Evolutionary conservation across 1,140 invertebrate genomes (phyloP).

Genomic region (Conus betulinus): DNA sequence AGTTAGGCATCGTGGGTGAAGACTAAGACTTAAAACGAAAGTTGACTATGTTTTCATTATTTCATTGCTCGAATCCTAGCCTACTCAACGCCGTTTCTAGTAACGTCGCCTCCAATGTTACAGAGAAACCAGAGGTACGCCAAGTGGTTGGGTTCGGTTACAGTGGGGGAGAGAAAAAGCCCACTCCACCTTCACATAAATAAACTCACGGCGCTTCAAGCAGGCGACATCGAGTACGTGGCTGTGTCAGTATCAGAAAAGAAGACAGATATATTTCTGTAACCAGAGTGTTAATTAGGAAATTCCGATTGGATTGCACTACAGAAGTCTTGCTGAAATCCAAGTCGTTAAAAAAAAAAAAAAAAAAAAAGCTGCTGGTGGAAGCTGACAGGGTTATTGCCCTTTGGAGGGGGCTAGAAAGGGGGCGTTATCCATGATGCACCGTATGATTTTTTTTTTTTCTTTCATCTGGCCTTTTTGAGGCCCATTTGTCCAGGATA

Average conservation of each 20-base stretch:
- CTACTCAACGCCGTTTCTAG: too few relatives aligned
- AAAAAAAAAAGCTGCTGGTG: background rate
- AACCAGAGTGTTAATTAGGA: slow-evolving; percentile 21
- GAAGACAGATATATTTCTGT: slow-evolving; percentile 20
- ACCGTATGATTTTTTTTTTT: too few relatives aligned
- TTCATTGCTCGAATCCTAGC: too few relatives aligned
- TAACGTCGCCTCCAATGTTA: too few relatives aligned
- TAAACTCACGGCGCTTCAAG: background rate
- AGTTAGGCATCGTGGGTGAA: too few relatives aligned
- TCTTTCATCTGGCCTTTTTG: too few relatives aligned
- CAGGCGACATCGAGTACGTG: background rate
- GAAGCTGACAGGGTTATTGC: background rate
- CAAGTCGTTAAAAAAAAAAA: background rate
- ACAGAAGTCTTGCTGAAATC: background rate
- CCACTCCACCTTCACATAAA: background rate
- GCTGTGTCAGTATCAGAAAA: background rate
- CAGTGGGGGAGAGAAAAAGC: too few relatives aligned
- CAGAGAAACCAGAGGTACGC: too few relatives aligned
- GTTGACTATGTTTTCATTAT: too few relatives aligned
- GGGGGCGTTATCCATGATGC: background rate
- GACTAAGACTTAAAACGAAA: too few relatives aligned
- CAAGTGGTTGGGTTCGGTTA: too few relatives aligned
- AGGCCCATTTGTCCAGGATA: too few relatives aligned
- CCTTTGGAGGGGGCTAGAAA: background rate
- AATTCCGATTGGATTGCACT: background rate